phyloP scores from a whole-genome alignment of 2,797 vertebrate species.

The Cyclopterus lumpus region DNA sequence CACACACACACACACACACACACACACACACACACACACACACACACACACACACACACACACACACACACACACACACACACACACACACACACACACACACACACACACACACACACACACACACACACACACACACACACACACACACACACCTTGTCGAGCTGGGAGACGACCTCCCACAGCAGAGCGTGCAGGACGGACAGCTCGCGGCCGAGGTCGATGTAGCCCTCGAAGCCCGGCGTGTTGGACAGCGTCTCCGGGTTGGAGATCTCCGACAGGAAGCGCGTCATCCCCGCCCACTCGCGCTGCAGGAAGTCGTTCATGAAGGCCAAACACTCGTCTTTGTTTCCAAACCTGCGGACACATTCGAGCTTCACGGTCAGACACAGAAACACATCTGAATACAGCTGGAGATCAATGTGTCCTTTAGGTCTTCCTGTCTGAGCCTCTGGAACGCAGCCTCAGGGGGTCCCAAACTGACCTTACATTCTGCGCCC shows the following conservation, averaged over 20 bases:
- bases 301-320: conserved; percentile 97
- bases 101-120: too few relatives aligned
- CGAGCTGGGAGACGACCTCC: conserved; percentile 95
- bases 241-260: conserved; percentile 93
- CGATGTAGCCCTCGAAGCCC: conserved; percentile 95
- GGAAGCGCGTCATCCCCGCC: conserved; percentile 96
- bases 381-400: too few relatives aligned
- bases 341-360: conserved; percentile 98
- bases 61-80: conserved; percentile 7
- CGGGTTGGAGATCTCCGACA: conserved; percentile 93
- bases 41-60: conserved; percentile 8
- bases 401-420: too few relatives aligned
- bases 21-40: too few relatives aligned
- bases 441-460: too few relatives aligned
- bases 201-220: conserved; percentile 94
- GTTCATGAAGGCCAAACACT: conserved; percentile 99
- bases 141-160: conserved; percentile 80
- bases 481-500: too few relatives aligned
- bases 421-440: too few relatives aligned
- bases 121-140: not conserved
- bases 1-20: too few relatives aligned
- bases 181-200: conserved; percentile 94
- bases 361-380: too few relatives aligned
- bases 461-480: too few relatives aligned
- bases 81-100: too few relatives aligned